Evolutionary conservation across 2,797 vertebrate species (phyloP), one percentile per base, ranked within the genome.

Genomic region (Intellagama lesueurii): DNA sequence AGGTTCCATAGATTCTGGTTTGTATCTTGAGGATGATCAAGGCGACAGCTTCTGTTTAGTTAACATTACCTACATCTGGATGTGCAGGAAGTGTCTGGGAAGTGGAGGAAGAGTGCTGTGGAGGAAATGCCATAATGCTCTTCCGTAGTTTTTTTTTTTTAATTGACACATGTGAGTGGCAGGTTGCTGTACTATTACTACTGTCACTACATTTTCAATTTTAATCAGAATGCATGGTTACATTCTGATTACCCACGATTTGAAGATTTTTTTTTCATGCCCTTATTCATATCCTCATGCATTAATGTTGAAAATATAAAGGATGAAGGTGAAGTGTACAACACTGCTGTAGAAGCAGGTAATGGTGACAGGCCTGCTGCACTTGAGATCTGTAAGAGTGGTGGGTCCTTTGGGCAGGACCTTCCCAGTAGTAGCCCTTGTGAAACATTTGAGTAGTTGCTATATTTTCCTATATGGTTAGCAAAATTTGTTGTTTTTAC

Each of bases 271-370:
- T 28, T 49, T 11, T 5, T 14, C 7, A 56, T 30, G 28, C 11
- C 28, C 30, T 79, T 49, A n/a, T 22, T 66, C 32, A 28, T 28
- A 68, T 69, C 44, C 5, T 47, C 64, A 83, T 14, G 26, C 3
- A 47, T 6, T 30, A 26, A 70, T 70, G 12, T 30, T 17, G 44
- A 70, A 47, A 47, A 49, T 49, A 3, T 26, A 49, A 12, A 79
- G 12, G 60, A 22, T 68, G 81, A 7, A 40, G 69, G 35, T 35
- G 85, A 87, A 70, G 19, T 91, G 81, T 84, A 69, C 11, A 66
- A 19, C 14, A 4, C 0, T 12, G 79, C 87, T 88, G 75, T 56
- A 40, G 81, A 81, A 60, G 24, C 24, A 73, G 8, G 7, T 40
- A 60, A 9, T 24, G 64, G 64, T 30, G 69, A 4, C 69, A n/a